Base-by-base conservation (phyloP, 92 coral and sea anemone genomes). In the Actinernus sp. region DNA sequence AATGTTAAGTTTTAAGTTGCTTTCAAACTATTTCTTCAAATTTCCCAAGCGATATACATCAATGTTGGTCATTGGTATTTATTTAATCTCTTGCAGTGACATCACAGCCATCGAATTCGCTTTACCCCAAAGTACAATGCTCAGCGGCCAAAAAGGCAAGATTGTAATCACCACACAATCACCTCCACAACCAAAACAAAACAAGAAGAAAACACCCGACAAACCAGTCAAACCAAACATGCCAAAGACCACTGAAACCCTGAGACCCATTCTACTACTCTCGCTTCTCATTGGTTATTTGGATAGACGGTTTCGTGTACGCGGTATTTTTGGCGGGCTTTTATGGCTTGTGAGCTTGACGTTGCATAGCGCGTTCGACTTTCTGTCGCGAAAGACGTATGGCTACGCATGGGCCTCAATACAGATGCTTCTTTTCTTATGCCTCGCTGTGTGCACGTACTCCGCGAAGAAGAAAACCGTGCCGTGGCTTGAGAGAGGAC, bases 401-500 rank as follows among this genome's bases (percentile, higher is more conserved):
- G 89, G 85, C 6, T 73, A 79, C 22, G 88, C 91, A 27, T 89
- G 96, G 96, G 91, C 86, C 5, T 84, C 88, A 0, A 76, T 89
- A 18, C 80, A 81, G 30, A 26, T 89, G 8, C 47, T 88, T 27
- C 61, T 79, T 14, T 69, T 79, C 24, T 22, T 85, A 4, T 27
- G 65, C 58, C 87, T 75, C 31, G 51, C 67, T 5, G 26, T 89
- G 30, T 85, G 88, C 41, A 85, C 84, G 44, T 68, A 83, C 73
- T 84, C 82, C 32, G 30, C 67, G 31, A 79, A 78, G 18, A 74
- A 66, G 49, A 41, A 46, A 24, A 78, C 59, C n/a, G 31, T 89
- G 20, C 96, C 96, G 6, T 89, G 96, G 88, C 79, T 89, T 31
- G 92, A 89, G 58, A 78, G 55, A 31, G 92, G 96, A 9, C 40